Evolutionary conservation across 1,140 invertebrate genomes (phyloP), one percentile per base, ranked within the genome.

Genomic region (Drosophila pallidifrons): DNA sequence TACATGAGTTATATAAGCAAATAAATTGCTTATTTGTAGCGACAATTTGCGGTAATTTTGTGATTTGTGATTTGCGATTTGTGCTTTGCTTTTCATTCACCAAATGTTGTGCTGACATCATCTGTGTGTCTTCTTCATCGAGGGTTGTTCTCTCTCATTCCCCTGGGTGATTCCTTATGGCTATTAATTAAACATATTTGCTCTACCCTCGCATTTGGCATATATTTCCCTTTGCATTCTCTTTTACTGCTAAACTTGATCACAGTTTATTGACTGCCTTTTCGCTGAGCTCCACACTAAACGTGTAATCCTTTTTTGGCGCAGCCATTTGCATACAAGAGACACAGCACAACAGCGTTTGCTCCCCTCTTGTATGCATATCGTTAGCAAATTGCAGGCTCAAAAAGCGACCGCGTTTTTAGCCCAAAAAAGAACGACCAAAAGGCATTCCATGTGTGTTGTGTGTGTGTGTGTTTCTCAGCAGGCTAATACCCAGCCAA

Each of bases 1-100:
- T 69, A 43, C 57, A 77, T 80, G 60, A 73, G 67, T 79, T 79
- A 77, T 79, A 67, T 79, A 82, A 80, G 77, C 77, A 91, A 91
- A 91, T 91, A 91, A 91, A 91, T 91, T 81, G 82, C 88, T 91
- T 91, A 91, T 91, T 88, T 91, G 88, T 88, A 87, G 80, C 82
- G 82, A 91, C 88, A 76, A 91, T 91, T 91, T 91, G 88, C 78
- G 80, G 87, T 83, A 91, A 91, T 88, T 90, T 83, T 79, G 80
- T 83, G 85, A 90, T 90, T 81, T 78, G 77, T 78, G 85, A 90
- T 90, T 83, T 75, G 74, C 81, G 85, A 81, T 90, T 89, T 89
- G 72, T 70, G 67, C 32, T 25, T 7, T 41, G 32, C 8, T 46
- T 65, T 43, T 60, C 52, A 65, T 43, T 65, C 61, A 41, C 11